Evolutionary conservation across 2,113 vertebrate genomes (phyloP), one percentile per base, ranked within the genome.

Genomic region (Leucosticte australis): DNA sequence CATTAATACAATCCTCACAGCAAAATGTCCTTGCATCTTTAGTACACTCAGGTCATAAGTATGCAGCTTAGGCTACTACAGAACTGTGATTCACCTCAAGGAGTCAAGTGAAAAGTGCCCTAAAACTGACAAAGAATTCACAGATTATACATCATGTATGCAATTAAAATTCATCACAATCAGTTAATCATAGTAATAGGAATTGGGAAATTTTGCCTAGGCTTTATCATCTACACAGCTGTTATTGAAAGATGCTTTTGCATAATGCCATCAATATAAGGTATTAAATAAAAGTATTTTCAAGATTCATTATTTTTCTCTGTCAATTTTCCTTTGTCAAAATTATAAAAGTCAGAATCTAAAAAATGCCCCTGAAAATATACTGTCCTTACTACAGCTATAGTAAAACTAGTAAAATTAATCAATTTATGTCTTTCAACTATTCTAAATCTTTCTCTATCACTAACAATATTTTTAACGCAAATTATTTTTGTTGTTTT

Each of bases 231-330:
- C 13, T 41, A 20, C 15, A 2, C 39, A 46, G 2, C 1, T 80
- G 3, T 16, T 42, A 62, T 6, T 69, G 16, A 77, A 24, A 11
- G 7, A 59, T 65, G 23, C 0, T 80, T 77, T 62, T 28, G 3
- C 5, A 8, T 27, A 15, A 50, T 53, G 5, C 0, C 3, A 42
- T 9, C 9, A 35, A 13, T 31, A 13, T 13, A 55, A 47, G n/a
- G 8, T 23, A 62, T 68, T 6, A 75, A 75, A 68, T 41, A 13
- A 8, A 41, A 14, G 1, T 60, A n/a, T 75, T 75, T 92, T 49
- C 4, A 74, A 49, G 13, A 11, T n/a, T 77, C 2, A 9, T 33
- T 0, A n/a, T 18, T 91, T 84, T 87, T 81, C 2, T 3, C 2
- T 11, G 24, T 21, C 31, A 21, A 7, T 50, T 67, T 76, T 42